Evolutionary conservation across 2,888 invertebrate species (phyloP).

Genomic region (Chironomus riparius): DNA sequence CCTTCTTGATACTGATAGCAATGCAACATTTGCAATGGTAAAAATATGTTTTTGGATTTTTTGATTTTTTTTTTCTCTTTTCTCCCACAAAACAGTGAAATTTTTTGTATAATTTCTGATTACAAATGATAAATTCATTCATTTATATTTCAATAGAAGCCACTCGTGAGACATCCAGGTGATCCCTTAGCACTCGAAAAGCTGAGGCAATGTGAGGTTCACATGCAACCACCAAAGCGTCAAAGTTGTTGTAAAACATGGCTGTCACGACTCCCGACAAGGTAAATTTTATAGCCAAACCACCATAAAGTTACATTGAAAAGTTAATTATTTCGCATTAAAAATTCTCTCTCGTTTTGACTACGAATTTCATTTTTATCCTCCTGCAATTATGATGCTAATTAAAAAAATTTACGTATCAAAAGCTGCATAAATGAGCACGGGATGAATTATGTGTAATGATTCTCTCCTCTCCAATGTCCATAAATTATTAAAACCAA

Average conservation of each 20-base stretch:
- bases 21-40: slow-evolving; percentile 87
- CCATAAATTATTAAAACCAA: too few relatives aligned
- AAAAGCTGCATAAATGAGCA: too few relatives aligned
- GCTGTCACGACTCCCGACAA: slow-evolving; percentile 90
- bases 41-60: slow-evolving; percentile 21
- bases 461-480: too few relatives aligned
- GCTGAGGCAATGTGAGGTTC: slow-evolving; percentile 83
- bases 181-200: slow-evolving; percentile 70
- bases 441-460: too few relatives aligned
- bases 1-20: slow-evolving; percentile 77
- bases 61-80: neutral
- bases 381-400: too few relatives aligned
- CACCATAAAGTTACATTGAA: neutral
- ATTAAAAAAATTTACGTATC: too few relatives aligned
- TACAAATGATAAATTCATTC: neutral
- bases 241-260: slow-evolving; percentile 88
- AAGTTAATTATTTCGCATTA: neutral
- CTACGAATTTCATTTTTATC: too few relatives aligned
- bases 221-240: slow-evolving; percentile 69
- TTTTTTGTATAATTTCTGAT: neutral
- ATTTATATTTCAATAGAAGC: slow-evolving; percentile 58
- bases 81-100: neutral
- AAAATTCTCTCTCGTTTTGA: too few relatives aligned
- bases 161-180: slow-evolving; percentile 73
- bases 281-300: slow-evolving; percentile 43